A percentile compares a stretch with the other conserved stretches of the same genome.
These are phyloP conservation scores for Ispidina picta DNA, from an alignment of 2,797 vertebrate species.

Conservation along the genomic window DNA sequence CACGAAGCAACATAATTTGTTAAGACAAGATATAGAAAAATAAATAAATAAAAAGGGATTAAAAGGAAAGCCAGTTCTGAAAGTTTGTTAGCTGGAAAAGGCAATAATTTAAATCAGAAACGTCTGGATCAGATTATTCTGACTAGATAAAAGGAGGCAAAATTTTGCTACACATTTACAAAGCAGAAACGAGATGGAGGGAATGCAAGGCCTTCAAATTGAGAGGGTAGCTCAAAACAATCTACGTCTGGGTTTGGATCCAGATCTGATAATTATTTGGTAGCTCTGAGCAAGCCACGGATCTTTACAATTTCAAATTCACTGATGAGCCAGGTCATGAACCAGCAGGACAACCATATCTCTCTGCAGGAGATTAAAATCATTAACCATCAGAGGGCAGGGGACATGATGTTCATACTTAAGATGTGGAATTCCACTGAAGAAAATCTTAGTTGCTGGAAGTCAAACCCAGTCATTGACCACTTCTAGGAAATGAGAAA, in stretches of 20 bases:
- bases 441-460: neutral
- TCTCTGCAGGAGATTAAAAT: neutral
- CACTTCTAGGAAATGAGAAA: neutral
- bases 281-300: neutral
- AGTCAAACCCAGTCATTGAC: neutral
- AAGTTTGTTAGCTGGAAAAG: slow-evolving; percentile 30
- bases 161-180: neutral
- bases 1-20: slow-evolving; percentile 54
- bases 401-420: neutral
- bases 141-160: slow-evolving; percentile 22
- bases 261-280: neutral
- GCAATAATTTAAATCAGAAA: slow-evolving; percentile 59
- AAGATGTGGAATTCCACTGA: neutral
- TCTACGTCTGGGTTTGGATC: neutral
- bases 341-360: neutral
- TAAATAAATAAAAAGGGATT: slow-evolving; percentile 62
- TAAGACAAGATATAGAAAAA: slow-evolving; percentile 34
- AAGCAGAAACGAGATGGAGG: slow-evolving; percentile 14
- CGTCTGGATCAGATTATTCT: slow-evolving; percentile 59
- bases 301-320: neutral
- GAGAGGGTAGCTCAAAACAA: neutral
- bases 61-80: slow-evolving; percentile 41
- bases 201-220: neutral
- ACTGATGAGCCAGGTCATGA: neutral
- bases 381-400: neutral